phyloP scores from a whole-genome alignment of 2,113 vertebrate genomes.

The Dipodomys merriami region DNA sequence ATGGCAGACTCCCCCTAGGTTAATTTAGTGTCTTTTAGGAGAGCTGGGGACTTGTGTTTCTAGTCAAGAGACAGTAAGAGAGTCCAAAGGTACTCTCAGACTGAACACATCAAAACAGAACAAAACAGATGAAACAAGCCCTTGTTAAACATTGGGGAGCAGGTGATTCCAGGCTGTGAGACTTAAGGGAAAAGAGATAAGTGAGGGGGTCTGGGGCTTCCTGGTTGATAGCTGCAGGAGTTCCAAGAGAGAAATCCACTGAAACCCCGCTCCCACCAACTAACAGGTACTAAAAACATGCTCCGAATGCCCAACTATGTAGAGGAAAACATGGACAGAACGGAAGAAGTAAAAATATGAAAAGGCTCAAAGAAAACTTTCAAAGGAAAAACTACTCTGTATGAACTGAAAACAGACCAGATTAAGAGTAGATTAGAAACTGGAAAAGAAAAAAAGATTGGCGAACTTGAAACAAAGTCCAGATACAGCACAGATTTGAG shows the following conservation, averaged over 20 bases:
- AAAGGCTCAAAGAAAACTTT: not conserved
- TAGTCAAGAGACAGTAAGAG: not conserved
- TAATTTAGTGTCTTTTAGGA: not conserved
- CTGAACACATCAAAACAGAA: not conserved
- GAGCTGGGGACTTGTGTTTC: not conserved
- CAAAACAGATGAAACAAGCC: not conserved
- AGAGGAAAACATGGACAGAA: not conserved
- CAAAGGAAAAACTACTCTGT: not conserved
- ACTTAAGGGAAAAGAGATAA: no score
- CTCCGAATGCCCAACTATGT: not conserved
- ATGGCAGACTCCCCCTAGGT: not conserved
- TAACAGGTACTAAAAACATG: not conserved
- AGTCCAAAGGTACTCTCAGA: not conserved
- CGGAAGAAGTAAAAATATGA: not conserved
- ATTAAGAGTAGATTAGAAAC: not conserved
- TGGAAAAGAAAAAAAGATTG: not conserved
- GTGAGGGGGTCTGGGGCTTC: not conserved
- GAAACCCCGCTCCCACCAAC: not conserved
- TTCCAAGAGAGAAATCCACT: not conserved
- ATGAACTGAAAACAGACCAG: not conserved
- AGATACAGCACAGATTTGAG: not conserved
- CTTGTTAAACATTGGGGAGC: not conserved
- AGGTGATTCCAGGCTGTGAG: not conserved
- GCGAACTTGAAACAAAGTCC: not conserved
- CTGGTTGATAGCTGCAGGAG: not conserved